Percentiles rank a stretch among this genome's conserved stretches.
phyloP scores from a whole-genome alignment of 2,797 vertebrate species.

The Morelia viridis region DNA sequence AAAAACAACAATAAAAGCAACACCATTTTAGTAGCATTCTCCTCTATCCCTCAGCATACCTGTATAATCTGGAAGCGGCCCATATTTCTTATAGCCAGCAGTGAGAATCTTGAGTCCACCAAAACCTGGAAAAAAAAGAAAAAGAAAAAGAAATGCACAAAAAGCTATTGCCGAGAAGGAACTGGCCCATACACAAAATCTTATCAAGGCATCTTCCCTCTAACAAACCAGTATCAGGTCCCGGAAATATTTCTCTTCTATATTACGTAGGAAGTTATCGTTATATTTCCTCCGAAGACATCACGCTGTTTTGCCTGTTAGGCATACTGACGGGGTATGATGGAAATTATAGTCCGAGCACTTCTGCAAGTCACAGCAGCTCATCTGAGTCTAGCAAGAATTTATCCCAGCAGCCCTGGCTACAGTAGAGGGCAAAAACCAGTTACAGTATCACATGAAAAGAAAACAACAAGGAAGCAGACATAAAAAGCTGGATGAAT shows the following conservation, averaged over 20 bases:
- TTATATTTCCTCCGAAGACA: not conserved
- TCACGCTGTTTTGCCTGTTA: not conserved
- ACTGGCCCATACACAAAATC: not conserved
- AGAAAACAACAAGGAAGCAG: not conserved
- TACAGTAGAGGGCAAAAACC: not conserved
- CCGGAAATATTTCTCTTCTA: not conserved
- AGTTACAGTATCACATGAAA: not conserved
- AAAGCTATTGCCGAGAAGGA: not conserved
- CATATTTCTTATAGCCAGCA: conserved; percentile 80
- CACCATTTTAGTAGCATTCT: not conserved
- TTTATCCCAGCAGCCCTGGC: not conserved
- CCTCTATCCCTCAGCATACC: conserved; percentile 69
- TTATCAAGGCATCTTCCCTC: not conserved
- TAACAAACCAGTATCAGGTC: not conserved
- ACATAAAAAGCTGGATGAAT: not conserved
- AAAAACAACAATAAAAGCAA: not conserved
- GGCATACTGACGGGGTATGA: not conserved
- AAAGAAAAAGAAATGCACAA: not conserved
- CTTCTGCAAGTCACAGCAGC: not conserved
- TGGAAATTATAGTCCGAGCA: not conserved
- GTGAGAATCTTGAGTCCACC: conserved; percentile 45
- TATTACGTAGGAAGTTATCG: not conserved
- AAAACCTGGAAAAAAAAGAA: conserved; percentile 34
- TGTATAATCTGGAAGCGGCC: conserved; percentile 82
- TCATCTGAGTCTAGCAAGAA: not conserved